Evolutionary conservation across 2,797 vertebrate genomes (phyloP).

Genomic region (Pantherophis alleghaniensis): DNA sequence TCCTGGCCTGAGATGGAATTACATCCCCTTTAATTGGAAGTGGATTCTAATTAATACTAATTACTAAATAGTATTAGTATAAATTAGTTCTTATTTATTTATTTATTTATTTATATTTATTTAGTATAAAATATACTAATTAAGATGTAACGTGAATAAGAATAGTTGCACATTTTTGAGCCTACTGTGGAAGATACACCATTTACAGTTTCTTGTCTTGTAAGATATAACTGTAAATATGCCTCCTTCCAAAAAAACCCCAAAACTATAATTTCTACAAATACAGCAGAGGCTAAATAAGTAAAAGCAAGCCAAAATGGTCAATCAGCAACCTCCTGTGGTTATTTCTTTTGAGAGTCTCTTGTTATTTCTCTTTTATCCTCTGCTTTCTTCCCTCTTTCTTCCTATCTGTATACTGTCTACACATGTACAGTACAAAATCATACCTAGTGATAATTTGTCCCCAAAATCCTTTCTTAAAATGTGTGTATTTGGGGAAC

Average conservation of each 20-base stretch:
- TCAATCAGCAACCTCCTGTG: background rate
- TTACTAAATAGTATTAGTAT: too few species aligned
- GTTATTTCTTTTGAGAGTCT: background rate
- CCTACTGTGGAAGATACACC: background rate
- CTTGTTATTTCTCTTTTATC: background rate
- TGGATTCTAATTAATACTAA: background rate
- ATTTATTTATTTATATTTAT: too few species aligned
- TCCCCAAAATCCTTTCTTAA: background rate
- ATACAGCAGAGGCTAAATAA: background rate
- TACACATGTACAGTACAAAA: background rate
- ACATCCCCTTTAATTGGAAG: background rate
- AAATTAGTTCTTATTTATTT: too few species aligned
- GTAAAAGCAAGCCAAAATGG: background rate
- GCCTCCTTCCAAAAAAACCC: background rate
- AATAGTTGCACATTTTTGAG: background rate
- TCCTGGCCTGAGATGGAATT: background rate
- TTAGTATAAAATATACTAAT: background rate
- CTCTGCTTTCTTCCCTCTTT: background rate
- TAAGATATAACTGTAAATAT: too few species aligned
- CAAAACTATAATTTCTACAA: background rate
- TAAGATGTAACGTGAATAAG: background rate
- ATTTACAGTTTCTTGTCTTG: background rate
- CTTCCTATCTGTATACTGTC: background rate
- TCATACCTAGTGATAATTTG: background rate
- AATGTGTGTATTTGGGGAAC: background rate